Conservation (phyloP, 1,140 invertebrate species). For the Varroa destructor region DNA sequence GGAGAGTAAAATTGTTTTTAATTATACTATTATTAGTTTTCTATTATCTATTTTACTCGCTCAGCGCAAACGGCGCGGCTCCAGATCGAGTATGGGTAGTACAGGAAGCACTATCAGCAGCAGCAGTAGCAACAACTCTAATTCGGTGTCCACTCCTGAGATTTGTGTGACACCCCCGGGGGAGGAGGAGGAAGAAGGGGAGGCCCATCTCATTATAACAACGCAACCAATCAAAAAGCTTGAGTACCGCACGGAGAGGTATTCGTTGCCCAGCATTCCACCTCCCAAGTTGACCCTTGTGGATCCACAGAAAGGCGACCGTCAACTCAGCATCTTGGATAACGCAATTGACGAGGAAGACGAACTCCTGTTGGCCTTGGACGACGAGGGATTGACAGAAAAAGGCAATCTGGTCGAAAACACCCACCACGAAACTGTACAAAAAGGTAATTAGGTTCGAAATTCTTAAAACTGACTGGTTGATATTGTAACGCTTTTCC, state of each 20-base stretch:
- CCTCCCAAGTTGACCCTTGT: slow-evolving; percentile 19
- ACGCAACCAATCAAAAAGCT: slow-evolving; percentile 25
- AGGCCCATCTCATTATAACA: slow-evolving; percentile 23
- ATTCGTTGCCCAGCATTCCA: slow-evolving; percentile 9
- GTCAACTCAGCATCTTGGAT: slow-evolving; percentile 22
- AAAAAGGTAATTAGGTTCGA: too few relatives aligned
- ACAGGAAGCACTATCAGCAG: background rate
- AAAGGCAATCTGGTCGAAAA: too few relatives aligned
- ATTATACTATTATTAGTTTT: too few relatives aligned
- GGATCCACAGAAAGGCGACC: slow-evolving; percentile 13
- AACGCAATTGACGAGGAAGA: slow-evolving; percentile 27
- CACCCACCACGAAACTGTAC: too few relatives aligned
- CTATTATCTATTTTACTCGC: background rate
- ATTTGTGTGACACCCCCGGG: slow-evolving; percentile 12
- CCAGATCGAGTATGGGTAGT: background rate
- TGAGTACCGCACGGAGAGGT: slow-evolving; percentile 5
- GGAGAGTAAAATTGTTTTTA: too few relatives aligned
- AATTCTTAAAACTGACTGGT: too few relatives aligned
- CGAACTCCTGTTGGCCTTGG: slow-evolving; percentile 16
- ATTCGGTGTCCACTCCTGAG: slow-evolving; percentile 8
- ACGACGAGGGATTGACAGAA: background rate
- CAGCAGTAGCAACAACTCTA: too few relatives aligned
- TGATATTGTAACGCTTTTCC: too few relatives aligned
- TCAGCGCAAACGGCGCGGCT: slow-evolving; percentile 14
- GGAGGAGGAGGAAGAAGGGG: background rate